A percentile compares a stretch with the other conserved stretches of the same genome.
Evolutionary conservation across 2,888 invertebrate species (phyloP).

Genomic region (Lomographa bimaculata): DNA sequence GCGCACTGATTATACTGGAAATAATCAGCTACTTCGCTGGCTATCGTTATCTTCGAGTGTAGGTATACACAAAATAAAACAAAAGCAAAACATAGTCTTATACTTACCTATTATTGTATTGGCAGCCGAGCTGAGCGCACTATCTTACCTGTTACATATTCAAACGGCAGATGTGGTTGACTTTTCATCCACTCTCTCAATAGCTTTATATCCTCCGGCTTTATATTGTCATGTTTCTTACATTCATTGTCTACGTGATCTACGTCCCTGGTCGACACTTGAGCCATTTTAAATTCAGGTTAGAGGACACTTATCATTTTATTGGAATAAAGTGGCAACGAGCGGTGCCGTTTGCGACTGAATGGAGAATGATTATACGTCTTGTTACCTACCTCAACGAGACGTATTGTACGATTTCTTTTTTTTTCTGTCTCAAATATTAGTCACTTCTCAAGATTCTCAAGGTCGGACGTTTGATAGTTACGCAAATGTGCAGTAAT

Average conservation of each 20-base stretch:
- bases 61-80: too few species aligned
- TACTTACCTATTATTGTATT: too few species aligned
- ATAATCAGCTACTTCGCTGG: too few species aligned
- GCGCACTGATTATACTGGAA: too few species aligned
- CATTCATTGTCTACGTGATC: conserved; percentile 67
- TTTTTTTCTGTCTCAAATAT: conserved; percentile 10
- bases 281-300: conserved; percentile 40
- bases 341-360: conserved; percentile 16
- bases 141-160: conserved; percentile 74
- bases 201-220: conserved; percentile 78
- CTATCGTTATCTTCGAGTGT: too few species aligned
- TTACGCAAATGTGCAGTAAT: too few species aligned
- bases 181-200: conserved; percentile 84
- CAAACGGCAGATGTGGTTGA: conserved; percentile 84
- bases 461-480: conserved; percentile 19
- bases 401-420: conserved; percentile 10
- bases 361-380: conserved; percentile 28
- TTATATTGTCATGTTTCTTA: conserved; percentile 81
- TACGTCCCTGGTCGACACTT: conserved; percentile 35
- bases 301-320: conserved; percentile 19
- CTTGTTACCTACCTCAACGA: conserved; percentile 8
- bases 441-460: too few species aligned
- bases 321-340: conserved; percentile 10
- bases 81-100: too few species aligned
- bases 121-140: too few species aligned